These are phyloP conservation scores for Anomalospiza imberbis DNA, from an alignment of 2,797 vertebrate genomes.

Conservation along the genomic window DNA sequence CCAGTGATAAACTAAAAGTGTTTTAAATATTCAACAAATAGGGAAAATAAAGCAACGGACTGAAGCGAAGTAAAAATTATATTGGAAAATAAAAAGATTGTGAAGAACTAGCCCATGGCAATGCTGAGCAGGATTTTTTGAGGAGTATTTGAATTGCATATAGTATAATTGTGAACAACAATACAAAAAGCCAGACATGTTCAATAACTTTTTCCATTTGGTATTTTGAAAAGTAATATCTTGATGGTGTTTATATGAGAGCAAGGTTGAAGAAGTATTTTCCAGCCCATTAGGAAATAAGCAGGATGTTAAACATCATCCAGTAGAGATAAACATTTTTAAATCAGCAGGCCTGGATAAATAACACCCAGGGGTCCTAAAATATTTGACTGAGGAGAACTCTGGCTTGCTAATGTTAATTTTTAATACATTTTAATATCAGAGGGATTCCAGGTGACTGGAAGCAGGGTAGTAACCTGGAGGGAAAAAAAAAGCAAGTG, in stretches of 20 bases:
- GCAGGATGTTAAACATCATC: constrained; percentile 54
- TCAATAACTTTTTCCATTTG: constrained; percentile 9
- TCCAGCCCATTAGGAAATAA: constrained; percentile 53
- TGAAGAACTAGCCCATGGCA: not conserved
- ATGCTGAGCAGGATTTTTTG: not conserved
- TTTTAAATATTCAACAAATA: not conserved
- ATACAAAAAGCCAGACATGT: not conserved
- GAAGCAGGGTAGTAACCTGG: constrained; percentile 8
- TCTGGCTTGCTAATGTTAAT: constrained; percentile 53
- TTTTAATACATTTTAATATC: constrained; percentile 62
- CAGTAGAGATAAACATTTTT: constrained; percentile 51
- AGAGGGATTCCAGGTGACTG: constrained; percentile 43
- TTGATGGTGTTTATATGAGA: not conserved
- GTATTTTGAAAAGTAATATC: constrained; percentile 15
- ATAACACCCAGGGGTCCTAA: constrained; percentile 49
- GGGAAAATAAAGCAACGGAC: not conserved
- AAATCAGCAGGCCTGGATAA: constrained; percentile 55
- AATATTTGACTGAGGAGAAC: constrained; percentile 45
- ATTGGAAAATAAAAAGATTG: not conserved
- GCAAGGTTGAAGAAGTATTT: constrained; percentile 15
- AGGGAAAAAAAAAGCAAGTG: not conserved
- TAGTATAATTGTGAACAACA: not conserved
- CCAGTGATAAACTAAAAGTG: not conserved
- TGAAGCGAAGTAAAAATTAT: not conserved
- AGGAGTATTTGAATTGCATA: not conserved